phyloP scores from a whole-genome alignment of 2,797 vertebrate genomes.

The Arrhamphus sclerolepis region DNA sequence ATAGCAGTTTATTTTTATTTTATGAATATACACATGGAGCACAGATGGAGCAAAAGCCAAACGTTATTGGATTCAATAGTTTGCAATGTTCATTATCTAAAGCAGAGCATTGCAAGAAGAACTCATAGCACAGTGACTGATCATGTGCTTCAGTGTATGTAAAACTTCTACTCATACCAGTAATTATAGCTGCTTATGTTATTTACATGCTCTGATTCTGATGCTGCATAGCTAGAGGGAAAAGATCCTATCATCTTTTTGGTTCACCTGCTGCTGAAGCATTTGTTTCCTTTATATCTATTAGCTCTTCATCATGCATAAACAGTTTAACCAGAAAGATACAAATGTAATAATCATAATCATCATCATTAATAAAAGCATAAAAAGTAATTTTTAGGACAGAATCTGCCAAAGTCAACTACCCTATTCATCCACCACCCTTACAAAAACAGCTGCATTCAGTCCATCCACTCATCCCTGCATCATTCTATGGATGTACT shows the following conservation, averaged over 20 bases:
- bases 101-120: neutral
- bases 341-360: no score
- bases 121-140: neutral
- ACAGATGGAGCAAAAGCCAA: neutral
- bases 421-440: neutral
- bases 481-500: neutral
- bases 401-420: neutral
- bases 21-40: no score
- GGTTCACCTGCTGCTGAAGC: neutral
- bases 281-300: neutral
- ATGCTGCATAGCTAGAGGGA: constrained; percentile 2
- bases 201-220: neutral
- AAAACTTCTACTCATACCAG: neutral
- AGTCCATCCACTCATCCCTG: neutral
- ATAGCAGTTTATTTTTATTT: neutral
- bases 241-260: constrained; percentile 3
- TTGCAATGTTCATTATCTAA: neutral
- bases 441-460: no score
- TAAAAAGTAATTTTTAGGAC: no score
- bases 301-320: neutral
- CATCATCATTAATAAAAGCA: no score
- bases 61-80: neutral
- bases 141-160: neutral
- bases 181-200: neutral
- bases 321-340: neutral